Evolutionary conservation across 2,113 vertebrate genomes (phyloP).

Genomic region (Guaruba guarouba): DNA sequence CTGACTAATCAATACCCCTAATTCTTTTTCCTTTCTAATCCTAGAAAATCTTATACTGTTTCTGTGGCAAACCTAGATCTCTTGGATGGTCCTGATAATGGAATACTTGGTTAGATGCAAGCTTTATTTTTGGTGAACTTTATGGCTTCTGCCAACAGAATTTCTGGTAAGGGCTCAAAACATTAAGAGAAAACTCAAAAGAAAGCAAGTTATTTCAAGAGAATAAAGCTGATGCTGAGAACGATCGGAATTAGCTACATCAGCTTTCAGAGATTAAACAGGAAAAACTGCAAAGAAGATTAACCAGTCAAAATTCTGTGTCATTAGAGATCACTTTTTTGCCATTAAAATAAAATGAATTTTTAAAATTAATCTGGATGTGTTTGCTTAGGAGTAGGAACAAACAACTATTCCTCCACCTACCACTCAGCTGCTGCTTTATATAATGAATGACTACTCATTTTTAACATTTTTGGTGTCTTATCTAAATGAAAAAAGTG

Average conservation of each 20-base stretch:
- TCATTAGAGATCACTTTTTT: conserved; percentile 13
- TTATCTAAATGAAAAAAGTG: neutral
- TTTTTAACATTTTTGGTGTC: conserved; percentile 28
- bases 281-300: conserved; percentile 2
- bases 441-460: conserved; percentile 57
- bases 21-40: neutral
- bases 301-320: neutral
- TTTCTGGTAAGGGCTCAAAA: conserved; percentile 41
- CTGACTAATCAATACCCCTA: neutral
- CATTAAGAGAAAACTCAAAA: conserved; percentile 24
- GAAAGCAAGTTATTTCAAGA: conserved; percentile 39
- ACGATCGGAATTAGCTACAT: conserved; percentile 13
- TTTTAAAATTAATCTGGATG: neutral
- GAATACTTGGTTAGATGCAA: neutral
- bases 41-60: neutral
- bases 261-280: conserved; percentile 34
- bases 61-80: neutral
- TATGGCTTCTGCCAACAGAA: neutral
- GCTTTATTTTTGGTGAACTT: conserved; percentile 8
- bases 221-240: conserved; percentile 29
- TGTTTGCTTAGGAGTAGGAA: conserved; percentile 36
- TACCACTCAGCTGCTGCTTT: conserved; percentile 63
- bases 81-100: conserved; percentile 6
- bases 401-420: conserved; percentile 55
- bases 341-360: conserved; percentile 24